Percentiles rank a stretch among this genome's conserved stretches.
phyloP scores from a whole-genome alignment of 1,140 invertebrate species.

The Pogonognathellus flavescens region DNA sequence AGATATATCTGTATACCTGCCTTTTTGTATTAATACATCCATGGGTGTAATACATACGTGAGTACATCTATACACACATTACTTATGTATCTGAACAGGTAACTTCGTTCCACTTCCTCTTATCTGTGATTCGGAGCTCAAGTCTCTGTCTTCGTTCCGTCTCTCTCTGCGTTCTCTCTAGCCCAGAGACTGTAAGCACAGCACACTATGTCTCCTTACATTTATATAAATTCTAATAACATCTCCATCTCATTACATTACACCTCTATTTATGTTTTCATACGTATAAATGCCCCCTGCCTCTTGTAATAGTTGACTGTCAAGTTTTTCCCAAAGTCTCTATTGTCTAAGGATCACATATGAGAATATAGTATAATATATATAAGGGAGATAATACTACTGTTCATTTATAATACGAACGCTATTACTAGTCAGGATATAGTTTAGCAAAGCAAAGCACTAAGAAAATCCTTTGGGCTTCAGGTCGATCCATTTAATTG shows the following conservation, averaged over 20 bases:
- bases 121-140: not conserved
- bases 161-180: not conserved
- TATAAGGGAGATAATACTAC: no score
- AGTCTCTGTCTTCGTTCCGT: not conserved
- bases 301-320: not conserved
- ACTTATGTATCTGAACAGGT: no score
- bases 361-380: no score
- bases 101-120: conserved; percentile 5
- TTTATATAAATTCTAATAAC: not conserved
- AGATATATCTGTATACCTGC: no score
- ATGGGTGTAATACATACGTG: no score
- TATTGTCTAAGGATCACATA: not conserved
- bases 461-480: conserved; percentile 43
- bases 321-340: conserved; percentile 10
- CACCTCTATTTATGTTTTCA: not conserved
- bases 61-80: no score
- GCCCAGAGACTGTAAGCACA: not conserved
- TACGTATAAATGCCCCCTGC: not conserved
- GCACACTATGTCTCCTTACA: not conserved
- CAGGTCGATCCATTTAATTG: conserved; percentile 42
- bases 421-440: no score
- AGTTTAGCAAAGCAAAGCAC: not conserved
- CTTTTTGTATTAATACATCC: no score
- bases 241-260: not conserved
- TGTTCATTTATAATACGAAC: no score